These are phyloP conservation scores for Drosophila mercatorum DNA, from an alignment of 2,888 invertebrate genomes.

Conservation along the genomic window DNA sequence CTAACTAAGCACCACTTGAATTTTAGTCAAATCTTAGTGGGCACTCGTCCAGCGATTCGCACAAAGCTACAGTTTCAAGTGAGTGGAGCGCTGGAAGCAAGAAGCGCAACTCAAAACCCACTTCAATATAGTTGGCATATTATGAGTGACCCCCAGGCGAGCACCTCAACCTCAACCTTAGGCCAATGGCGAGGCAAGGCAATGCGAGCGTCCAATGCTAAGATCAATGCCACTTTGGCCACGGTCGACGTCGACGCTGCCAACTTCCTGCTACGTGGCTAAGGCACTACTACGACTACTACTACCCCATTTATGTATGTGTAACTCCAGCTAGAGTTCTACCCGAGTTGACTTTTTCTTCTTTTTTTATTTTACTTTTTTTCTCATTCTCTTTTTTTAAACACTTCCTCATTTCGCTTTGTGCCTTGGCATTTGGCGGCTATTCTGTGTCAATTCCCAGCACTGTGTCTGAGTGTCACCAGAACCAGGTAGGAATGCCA, in stretches of 20 bases:
- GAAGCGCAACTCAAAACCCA: constrained; percentile 50
- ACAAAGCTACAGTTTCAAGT: constrained; percentile 45
- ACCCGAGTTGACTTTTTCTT: constrained; percentile 22
- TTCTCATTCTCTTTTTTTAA: constrained; percentile 48
- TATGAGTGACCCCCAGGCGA: constrained; percentile 66
- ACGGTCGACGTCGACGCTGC: constrained; percentile 45
- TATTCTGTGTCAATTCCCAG: constrained; percentile 78
- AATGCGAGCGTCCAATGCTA: constrained; percentile 67
- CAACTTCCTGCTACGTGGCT: constrained; percentile 67
- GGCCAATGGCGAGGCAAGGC: constrained; percentile 15
- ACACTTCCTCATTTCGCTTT: constrained; percentile 77
- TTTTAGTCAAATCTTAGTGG: constrained; percentile 37
- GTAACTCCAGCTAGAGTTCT: constrained; percentile 13
- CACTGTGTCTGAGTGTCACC: constrained; percentile 74
- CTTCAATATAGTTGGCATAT: constrained; percentile 43
- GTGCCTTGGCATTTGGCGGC: constrained; percentile 73
- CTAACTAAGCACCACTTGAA: constrained; percentile 53
- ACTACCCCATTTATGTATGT: constrained; percentile 66
- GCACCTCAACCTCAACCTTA: constrained; percentile 61
- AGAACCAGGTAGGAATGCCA: constrained; percentile 28
- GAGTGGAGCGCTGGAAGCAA: constrained; percentile 33
- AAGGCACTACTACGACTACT: constrained; percentile 52
- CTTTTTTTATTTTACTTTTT: constrained; percentile 13
- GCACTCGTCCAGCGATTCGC: constrained; percentile 28
- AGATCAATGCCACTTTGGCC: constrained; percentile 76